Percentiles rank a stretch among this genome's conserved stretches.
phyloP scores from a whole-genome alignment of 2,888 invertebrate genomes.

The Tenthredo amoena region DNA sequence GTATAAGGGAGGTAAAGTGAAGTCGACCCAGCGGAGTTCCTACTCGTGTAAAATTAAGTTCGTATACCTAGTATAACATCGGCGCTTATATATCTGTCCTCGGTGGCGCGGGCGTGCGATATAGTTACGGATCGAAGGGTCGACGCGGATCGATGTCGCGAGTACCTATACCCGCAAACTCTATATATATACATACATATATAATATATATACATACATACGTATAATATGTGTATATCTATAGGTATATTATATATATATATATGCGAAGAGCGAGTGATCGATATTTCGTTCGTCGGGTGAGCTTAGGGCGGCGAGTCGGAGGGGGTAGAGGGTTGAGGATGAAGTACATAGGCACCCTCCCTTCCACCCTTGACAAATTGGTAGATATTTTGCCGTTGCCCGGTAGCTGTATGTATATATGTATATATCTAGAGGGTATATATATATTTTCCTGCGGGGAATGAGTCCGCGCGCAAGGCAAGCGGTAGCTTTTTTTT shows the following conservation, averaged over 20 bases:
- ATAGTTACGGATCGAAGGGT: slow-evolving; percentile 27
- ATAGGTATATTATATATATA: not conserved
- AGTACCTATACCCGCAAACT: not conserved
- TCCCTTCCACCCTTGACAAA: slow-evolving; percentile 36
- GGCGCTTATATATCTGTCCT: too few species aligned
- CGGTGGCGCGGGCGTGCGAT: not conserved
- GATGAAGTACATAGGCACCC: slow-evolving; percentile 27
- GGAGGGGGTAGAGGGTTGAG: not conserved
- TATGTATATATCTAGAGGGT: not conserved
- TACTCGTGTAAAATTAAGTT: slow-evolving; percentile 37
- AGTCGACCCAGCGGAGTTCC: not conserved
- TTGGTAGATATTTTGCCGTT: slow-evolving; percentile 43
- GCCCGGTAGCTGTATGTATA: not conserved
- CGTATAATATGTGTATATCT: not conserved
- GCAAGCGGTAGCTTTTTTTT: not conserved
- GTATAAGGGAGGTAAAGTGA: not conserved
- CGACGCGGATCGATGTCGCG: slow-evolving; percentile 16
- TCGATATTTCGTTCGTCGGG: slow-evolving; percentile 28
- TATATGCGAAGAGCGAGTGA: slow-evolving; percentile 27
- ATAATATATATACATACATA: not conserved
- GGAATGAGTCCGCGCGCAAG: slow-evolving; percentile 6
- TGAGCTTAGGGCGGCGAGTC: not conserved
- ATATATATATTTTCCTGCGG: not conserved
- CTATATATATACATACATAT: not conserved
- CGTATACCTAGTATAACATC: not conserved